Base-by-base conservation (phyloP, 2,888 invertebrate species). In the Aethes cnicana region DNA sequence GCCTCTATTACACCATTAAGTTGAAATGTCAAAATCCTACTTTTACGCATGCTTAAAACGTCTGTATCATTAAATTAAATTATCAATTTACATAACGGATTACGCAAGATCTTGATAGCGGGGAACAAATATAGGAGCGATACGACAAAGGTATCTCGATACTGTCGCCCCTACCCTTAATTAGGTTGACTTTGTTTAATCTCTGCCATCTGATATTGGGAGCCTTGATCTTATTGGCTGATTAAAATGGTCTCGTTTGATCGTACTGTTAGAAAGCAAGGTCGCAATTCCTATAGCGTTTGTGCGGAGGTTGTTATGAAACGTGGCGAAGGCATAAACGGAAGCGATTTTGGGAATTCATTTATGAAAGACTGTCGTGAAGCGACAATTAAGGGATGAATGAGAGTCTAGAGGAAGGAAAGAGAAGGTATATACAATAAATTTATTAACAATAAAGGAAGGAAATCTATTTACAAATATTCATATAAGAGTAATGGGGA, bases 231-330 rank as follows among this genome's bases (percentile, higher is more conserved):
- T 77, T 81, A 77, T 77, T 75, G 79, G 74, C 73, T 84, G 81
- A 85, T 85, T 87, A 84, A 82, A 84, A 80, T 78, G 78, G 74
- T 80, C 79, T 81, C 74, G 72, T 74, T 61, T 69, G 69, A 73
- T 71, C 67, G 70, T 67, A 63, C 65, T 77, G 73, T 83, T 87
- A 81, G 88, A 88, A 88, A 87, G 88, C 82, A 88, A 88, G 88
- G 88, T 79, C 81, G 62, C 58, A 54, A 58, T 44, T 52, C 37
- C 50, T 44, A 32, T 52, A 18, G 41, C 18, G 17, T 42, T 25
- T 43, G 43, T 16, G 20, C 33, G 60, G 61, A 66, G 73, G 69
- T 66, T 63, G 62, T 65, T 61, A 63, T 61, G 66, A 61, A 58
- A 44, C 6, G 3, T 59, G 55, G 47, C 47, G 48, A 48, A 18